Conservation (phyloP, 2,888 invertebrate species). For the Encarsia formosa region DNA sequence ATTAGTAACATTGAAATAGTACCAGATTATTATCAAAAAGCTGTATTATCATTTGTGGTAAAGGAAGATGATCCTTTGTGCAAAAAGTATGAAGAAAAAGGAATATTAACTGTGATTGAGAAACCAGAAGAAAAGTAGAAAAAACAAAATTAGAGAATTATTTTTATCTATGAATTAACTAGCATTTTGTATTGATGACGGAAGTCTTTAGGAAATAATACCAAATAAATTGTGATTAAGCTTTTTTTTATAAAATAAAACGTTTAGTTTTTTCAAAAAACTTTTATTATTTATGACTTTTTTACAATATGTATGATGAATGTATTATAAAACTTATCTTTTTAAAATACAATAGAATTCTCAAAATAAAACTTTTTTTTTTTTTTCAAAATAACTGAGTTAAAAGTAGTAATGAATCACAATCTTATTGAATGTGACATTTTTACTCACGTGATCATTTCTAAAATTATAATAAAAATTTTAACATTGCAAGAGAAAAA, state of each 20-base stretch:
- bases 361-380: neutral
- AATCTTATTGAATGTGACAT: conserved; percentile 17
- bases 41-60: conserved; percentile 75
- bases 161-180: conserved; percentile 25
- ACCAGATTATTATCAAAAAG: conserved; percentile 78
- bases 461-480: conserved; percentile 14
- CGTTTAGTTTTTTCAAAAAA: conserved; percentile 17
- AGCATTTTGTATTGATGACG: conserved; percentile 25
- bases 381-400: neutral
- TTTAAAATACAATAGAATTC: conserved; percentile 22
- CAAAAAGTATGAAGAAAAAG: conserved; percentile 60
- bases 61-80: conserved; percentile 73
- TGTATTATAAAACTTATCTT: conserved; percentile 17
- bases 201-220: conserved; percentile 23
- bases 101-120: conserved; percentile 45
- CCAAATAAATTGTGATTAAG: conserved; percentile 28
- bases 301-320: conserved; percentile 22
- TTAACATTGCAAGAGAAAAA: too few species aligned
- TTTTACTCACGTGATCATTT: conserved; percentile 17
- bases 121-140: conserved; percentile 15
- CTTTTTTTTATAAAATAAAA: conserved; percentile 20
- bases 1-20: conserved; percentile 85
- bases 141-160: conserved; percentile 22
- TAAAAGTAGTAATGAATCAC: conserved; percentile 18
- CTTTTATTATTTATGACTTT: conserved; percentile 23